Evolutionary conservation across 1,140 invertebrate genomes (phyloP), one percentile per base, ranked within the genome.

Genomic region (Pteromalus puparum): DNA sequence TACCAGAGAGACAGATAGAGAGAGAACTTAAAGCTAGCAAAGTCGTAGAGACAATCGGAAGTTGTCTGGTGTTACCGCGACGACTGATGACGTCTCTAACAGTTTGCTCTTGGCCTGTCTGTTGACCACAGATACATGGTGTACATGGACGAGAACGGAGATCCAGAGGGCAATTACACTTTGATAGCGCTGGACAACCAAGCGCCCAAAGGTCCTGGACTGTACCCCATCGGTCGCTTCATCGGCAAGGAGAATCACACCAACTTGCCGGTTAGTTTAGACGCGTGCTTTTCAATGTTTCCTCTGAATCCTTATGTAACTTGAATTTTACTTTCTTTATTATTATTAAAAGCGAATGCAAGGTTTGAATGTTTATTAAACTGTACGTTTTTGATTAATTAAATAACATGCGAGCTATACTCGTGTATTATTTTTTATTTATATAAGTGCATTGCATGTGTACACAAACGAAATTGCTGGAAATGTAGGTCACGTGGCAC

Each of bases 101-200:
- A 65, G 48, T 81, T 74, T 61, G 80, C 26, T n/a, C 24, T 18
- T 65, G 15, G n/a, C 53, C n/a, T 76, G 28, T 76, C 24, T 30
- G 9, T 75, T 46, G 24, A 67, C 15, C 13, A 38, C 89, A 97
- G 97, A 53, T 98, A 98, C 91, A 95, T 96, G 92, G 96, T 98
- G 3, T 96, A 97, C 87, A 98, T 99, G 94, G 98, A 99, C 90
- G 96, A 97, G 87, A 97, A 98, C 89, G 98, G 98, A 0, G 98
- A 99, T 90, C 98, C 98, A 0, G 97, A 98, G 89, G 98, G 98
- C 21, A 99, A 99, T 94, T 99, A 99, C 93, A 99, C 98, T 0
- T 93, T 99, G 79, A 95, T 99, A 86, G 95, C 96, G 2, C 90
- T 91, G 95, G 87, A 95, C 94, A 89, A 90, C 90, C 68, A 90